Percentiles rank a stretch among this genome's conserved stretches.
These are phyloP conservation scores for Spea bombifrons DNA, from an alignment of 2,113 vertebrate species.

Conservation along the genomic window DNA sequence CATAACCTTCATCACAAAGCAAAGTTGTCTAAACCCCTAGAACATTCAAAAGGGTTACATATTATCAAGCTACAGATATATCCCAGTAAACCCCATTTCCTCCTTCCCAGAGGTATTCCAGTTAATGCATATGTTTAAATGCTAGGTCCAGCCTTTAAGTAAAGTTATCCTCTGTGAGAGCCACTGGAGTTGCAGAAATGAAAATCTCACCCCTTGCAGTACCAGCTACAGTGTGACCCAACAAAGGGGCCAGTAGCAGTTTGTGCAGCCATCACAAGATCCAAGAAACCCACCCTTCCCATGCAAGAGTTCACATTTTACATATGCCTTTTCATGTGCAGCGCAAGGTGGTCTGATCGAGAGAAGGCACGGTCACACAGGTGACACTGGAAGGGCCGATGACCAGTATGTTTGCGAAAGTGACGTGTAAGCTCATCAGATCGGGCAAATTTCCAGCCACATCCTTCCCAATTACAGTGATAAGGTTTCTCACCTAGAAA, in stretches of 20 bases:
- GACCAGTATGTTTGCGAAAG: conserved; percentile 93
- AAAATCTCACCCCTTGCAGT: conserved; percentile 67
- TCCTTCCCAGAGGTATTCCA: conserved; percentile 28
- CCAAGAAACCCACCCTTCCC: background rate
- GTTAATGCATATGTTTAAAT: conserved; percentile 40
- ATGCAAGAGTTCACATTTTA: conserved; percentile 55
- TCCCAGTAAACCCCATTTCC: conserved; percentile 11
- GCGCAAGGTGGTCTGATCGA: conserved; percentile 87
- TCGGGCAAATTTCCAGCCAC: conserved; percentile 93
- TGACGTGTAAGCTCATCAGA: conserved; percentile 92
- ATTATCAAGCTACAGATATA: conserved; percentile 2
- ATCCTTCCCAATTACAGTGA: conserved; percentile 94
- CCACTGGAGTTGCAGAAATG: conserved; percentile 10
- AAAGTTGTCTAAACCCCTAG: background rate
- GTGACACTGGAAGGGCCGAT: conserved; percentile 94
- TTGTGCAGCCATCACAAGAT: conserved; percentile 5
- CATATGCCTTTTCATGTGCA: conserved; percentile 96
- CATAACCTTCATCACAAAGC: background rate
- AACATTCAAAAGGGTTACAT: background rate
- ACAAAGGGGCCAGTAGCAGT: conserved; percentile 18
- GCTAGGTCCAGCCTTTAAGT: conserved; percentile 65
- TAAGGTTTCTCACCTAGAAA: conserved; percentile 89
- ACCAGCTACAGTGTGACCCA: conserved; percentile 76
- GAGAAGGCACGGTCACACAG: conserved; percentile 93
- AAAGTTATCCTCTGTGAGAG: conserved; percentile 57